Percentiles rank a stretch among this genome's conserved stretches.
Evolutionary conservation across 2,797 vertebrate species (phyloP).

Genomic region (Coregonus sp.): DNA sequence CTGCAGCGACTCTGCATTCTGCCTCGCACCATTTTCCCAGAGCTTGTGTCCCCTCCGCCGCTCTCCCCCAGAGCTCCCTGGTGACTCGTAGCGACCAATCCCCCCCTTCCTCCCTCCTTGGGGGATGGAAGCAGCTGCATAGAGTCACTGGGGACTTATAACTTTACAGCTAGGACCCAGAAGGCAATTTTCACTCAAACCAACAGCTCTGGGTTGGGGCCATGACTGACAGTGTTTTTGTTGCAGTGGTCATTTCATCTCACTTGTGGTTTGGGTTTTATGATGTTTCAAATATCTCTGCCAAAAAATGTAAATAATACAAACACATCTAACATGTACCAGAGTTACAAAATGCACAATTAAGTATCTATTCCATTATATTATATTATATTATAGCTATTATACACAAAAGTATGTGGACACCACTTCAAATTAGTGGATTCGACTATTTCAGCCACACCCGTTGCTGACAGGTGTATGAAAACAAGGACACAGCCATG

Average conservation of each 20-base stretch:
- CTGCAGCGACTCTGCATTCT: constrained; percentile 3
- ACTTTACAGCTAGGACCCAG: constrained; percentile 45
- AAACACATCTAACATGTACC: too few species aligned
- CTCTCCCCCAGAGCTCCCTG: constrained; percentile 48
- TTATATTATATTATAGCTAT: too few species aligned
- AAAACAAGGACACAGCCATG: too few species aligned
- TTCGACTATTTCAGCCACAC: too few species aligned
- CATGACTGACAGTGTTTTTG: constrained; percentile 12
- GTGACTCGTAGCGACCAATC: constrained; percentile 50
- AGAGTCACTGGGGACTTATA: constrained; percentile 42
- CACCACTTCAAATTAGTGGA: too few species aligned
- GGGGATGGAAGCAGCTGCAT: constrained; percentile 50
- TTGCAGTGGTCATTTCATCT: constrained; percentile 1
- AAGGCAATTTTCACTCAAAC: constrained; percentile 7
- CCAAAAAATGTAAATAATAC: too few species aligned
- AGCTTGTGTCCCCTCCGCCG: constrained; percentile 46
- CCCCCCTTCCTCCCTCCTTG: not conserved
- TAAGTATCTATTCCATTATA: too few species aligned
- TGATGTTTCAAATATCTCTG: not conserved
- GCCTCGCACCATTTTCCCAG: constrained; percentile 53
- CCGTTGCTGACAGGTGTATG: too few species aligned
- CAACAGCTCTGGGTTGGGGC: constrained; percentile 18
- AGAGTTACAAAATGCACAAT: too few species aligned
- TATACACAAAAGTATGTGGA: too few species aligned
- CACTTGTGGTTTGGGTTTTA: not conserved